Evolutionary conservation across 2,888 invertebrate genomes (phyloP).

Genomic region (Erebia aethiops): DNA sequence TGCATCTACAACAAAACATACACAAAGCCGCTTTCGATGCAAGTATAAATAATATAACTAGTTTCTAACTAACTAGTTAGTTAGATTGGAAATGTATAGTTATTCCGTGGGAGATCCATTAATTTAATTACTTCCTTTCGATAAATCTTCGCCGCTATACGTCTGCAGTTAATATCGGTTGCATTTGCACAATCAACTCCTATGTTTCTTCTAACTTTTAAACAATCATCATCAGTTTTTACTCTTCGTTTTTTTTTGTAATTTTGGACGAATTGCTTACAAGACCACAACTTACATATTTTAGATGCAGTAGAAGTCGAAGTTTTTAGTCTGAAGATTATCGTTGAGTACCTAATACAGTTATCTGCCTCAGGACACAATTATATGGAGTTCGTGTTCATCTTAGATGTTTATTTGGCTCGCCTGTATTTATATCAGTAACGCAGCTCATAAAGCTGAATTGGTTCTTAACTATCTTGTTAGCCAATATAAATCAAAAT

Average conservation of each 20-base stretch:
- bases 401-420: too few relatives aligned
- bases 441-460: too few relatives aligned
- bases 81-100: not conserved
- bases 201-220: not conserved
- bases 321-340: too few relatives aligned
- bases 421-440: too few relatives aligned
- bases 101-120: constrained; percentile 12
- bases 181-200: not conserved
- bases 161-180: not conserved
- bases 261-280: too few relatives aligned
- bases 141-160: constrained; percentile 6
- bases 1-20: constrained; percentile 7
- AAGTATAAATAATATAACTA: not conserved
- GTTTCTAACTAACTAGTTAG: not conserved
- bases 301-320: too few relatives aligned
- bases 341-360: too few relatives aligned
- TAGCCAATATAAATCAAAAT: not conserved
- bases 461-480: not conserved
- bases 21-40: not conserved
- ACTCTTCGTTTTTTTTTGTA: too few relatives aligned
- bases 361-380: too few relatives aligned
- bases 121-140: constrained; percentile 8
- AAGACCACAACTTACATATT: too few relatives aligned
- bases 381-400: too few relatives aligned
- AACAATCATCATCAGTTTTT: too few relatives aligned